A percentile compares a stretch with the other conserved stretches of the same genome.
Conservation (phyloP, 2,888 invertebrate species). For the Blera fallax region DNA sequence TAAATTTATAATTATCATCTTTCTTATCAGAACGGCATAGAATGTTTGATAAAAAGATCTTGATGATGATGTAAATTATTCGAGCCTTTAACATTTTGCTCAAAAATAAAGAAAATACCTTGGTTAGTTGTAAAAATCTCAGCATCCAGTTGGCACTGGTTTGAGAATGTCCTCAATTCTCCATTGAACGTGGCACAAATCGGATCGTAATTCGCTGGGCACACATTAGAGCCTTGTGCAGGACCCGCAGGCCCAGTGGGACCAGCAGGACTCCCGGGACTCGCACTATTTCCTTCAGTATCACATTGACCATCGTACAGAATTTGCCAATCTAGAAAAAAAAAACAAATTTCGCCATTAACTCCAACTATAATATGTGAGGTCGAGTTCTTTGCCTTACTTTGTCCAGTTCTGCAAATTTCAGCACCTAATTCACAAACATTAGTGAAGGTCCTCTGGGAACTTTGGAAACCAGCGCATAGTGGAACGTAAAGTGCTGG, state of each 20-base stretch:
- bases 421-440: constrained; percentile 7
- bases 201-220: constrained; percentile 29
- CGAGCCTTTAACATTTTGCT: no score
- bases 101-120: no score
- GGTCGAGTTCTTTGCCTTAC: background rate
- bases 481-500: constrained; percentile 25
- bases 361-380: background rate
- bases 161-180: constrained; percentile 33
- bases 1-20: no score
- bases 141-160: constrained; percentile 29
- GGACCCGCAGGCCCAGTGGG: no score
- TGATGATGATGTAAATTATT: no score
- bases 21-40: no score
- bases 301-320: constrained; percentile 20
- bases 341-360: background rate
- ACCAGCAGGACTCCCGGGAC: no score
- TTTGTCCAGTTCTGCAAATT: constrained; percentile 17
- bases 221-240: background rate
- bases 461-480: constrained; percentile 5
- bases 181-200: constrained; percentile 37
- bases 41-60: no score
- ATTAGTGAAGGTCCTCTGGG: constrained; percentile 24
- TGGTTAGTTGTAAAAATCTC: constrained; percentile 1
- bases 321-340: constrained; percentile 10
- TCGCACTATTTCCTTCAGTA: background rate